Conservation (phyloP, 2,113 vertebrate species). For the Microcebus jonahi region DNA sequence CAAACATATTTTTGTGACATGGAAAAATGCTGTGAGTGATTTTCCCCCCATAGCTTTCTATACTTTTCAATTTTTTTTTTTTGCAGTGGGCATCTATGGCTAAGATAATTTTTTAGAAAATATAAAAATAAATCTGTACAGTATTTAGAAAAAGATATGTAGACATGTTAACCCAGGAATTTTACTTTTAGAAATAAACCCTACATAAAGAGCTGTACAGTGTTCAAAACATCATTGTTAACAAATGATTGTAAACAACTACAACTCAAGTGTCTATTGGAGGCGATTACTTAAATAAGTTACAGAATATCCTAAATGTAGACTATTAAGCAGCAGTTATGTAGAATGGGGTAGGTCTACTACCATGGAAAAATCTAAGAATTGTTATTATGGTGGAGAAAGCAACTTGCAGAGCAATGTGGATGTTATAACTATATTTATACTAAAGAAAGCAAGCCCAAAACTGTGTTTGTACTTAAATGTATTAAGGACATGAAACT, state of each 20-base stretch:
- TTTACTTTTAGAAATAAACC: constrained; percentile 51
- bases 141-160: constrained; percentile 42
- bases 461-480: neutral
- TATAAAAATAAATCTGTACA: constrained; percentile 5
- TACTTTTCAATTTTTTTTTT: neutral
- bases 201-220: neutral
- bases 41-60: neutral
- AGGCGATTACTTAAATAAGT: neutral
- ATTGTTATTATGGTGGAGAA: neutral
- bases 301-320: neutral
- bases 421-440: neutral
- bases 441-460: neutral
- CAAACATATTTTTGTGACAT: constrained; percentile 25
- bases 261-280: neutral
- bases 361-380: neutral
- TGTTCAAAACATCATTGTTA: constrained; percentile 33
- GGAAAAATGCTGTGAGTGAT: neutral
- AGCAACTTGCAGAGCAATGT: neutral
- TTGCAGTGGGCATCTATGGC: neutral
- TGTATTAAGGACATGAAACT: neutral
- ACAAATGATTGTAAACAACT: neutral
- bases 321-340: neutral
- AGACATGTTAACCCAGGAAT: neutral
- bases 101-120: neutral
- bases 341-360: neutral